Base-by-base conservation (phyloP, 1,140 invertebrate species). In the Physella acuta region DNA sequence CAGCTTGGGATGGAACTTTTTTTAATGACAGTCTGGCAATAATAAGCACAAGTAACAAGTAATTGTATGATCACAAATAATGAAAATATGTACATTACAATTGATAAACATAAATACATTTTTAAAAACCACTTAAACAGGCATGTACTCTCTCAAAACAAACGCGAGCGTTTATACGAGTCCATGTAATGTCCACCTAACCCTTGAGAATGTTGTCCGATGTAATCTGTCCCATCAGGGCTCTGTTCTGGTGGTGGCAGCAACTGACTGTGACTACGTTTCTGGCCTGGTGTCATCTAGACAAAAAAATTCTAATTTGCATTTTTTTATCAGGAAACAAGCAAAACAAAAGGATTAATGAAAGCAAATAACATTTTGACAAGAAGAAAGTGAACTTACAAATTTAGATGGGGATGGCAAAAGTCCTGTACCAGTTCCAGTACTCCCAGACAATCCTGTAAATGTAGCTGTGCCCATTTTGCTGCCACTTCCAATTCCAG, bases 171-270 rank as follows among this genome's bases (percentile, higher is more conserved):
- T n/a, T 68, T 59, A 31, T 30, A 60, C 11, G 55, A 37, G 56
- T 88, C 87, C 11, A 87, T 86, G 78, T 89, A 89, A 73, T 89
- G 88, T 28, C 86, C 88, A 3, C 88, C 87, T 4, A 89, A 76
- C 1, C 88, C 88, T 75, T 88, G 88, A 20, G 88, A 88, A 78
- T 88, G 87, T 70, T 88, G 88, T n/a, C 87, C 87, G 49, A 59
- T 68, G 61, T 88, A 84, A 69, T 88, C 88, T 1, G 83, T 83
- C 36, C 77, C 77, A 72, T 88, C 87, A 5, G 87, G 87, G 73
- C 84, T 87, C 2, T 84, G 81, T 73, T 88, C 87, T 24, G 88
- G 88, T 4, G 84, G 81, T 5, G 88, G 87, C 26, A 88, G 76
- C 34, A 88, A 77, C 61, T 86, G 81, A 68, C 72, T 76, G 60